Percentiles rank a stretch among this genome's conserved stretches.
Evolutionary conservation across 2,797 vertebrate genomes (phyloP).

Genomic region (Mycteria americana): DNA sequence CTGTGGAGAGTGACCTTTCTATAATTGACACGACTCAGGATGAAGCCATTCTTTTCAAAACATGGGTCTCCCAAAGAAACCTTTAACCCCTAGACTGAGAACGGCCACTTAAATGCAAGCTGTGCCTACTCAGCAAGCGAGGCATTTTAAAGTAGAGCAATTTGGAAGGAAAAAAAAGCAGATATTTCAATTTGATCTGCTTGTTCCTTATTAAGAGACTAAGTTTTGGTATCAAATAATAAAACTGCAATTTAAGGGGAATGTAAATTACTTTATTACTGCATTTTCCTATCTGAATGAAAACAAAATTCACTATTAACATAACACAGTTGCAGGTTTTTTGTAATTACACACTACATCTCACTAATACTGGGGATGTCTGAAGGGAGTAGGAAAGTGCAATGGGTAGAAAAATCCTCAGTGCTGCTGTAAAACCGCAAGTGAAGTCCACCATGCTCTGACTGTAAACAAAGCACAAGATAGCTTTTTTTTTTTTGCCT

Average conservation of each 20-base stretch:
- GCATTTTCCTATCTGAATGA: not conserved
- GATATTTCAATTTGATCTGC: conserved; percentile 37
- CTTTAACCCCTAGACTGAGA: conserved; percentile 59
- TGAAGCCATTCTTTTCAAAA: conserved; percentile 66
- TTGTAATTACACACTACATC: conserved; percentile 17
- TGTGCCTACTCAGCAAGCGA: conserved; percentile 56
- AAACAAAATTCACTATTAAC: conserved; percentile 43
- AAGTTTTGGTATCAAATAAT: conserved; percentile 25
- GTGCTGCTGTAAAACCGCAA: not conserved
- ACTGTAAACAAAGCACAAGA: not conserved
- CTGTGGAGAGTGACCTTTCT: conserved; percentile 69
- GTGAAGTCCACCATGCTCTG: not conserved
- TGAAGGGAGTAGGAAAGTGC: not conserved
- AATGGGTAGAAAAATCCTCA: not conserved
- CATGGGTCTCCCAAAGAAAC: conserved; percentile 56
- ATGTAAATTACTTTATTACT: conserved; percentile 29
- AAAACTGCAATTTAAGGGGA: conserved; percentile 22
- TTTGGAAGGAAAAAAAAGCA: not conserved
- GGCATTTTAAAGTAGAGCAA: conserved; percentile 37
- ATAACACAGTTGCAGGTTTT: not conserved
- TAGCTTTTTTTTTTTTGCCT: not conserved
- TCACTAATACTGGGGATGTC: not conserved
- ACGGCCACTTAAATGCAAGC: conserved; percentile 46
- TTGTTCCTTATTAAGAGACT: conserved; percentile 28
- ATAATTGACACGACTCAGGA: conserved; percentile 68